phyloP scores from a whole-genome alignment of 2,888 invertebrate species.

The Andricus quercusramuli region DNA sequence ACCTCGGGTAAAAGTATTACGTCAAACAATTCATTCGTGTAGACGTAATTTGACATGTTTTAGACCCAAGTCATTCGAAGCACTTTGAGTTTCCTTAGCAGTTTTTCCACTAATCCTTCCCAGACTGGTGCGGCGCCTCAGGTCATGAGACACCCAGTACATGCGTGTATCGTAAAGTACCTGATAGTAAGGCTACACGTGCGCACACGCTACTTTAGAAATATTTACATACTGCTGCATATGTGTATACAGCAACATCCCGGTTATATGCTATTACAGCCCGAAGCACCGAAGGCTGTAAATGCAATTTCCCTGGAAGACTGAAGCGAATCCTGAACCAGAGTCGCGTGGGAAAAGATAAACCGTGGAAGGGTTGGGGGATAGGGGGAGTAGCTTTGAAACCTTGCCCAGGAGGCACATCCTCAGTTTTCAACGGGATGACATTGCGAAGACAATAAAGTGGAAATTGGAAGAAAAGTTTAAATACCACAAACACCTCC shows the following conservation, averaged over 20 bases:
- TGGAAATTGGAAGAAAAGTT: conserved; percentile 22
- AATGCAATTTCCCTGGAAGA: conserved; percentile 41
- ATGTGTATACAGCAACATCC: not conserved
- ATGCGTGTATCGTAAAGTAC: conserved; percentile 4
- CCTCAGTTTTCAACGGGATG: conserved; percentile 34
- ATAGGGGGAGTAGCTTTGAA: not conserved
- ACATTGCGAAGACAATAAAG: conserved; percentile 36
- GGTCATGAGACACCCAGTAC: not conserved
- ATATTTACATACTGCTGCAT: conserved; percentile 17
- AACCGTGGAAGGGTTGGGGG: not conserved
- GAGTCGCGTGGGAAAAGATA: conserved; percentile 40
- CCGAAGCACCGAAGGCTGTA: conserved; percentile 22
- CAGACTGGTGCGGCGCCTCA: not conserved
- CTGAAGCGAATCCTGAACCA: conserved; percentile 14
- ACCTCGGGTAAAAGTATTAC: too few species aligned
- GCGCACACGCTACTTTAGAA: not conserved
- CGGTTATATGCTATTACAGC: conserved; percentile 24
- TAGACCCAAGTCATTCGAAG: too few species aligned
- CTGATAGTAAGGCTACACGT: not conserved
- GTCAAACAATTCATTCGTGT: too few species aligned
- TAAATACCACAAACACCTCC: conserved; percentile 26
- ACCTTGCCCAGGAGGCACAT: conserved; percentile 36
- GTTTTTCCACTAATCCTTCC: not conserved
- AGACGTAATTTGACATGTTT: too few species aligned
- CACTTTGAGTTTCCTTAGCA: not conserved